phyloP scores from a whole-genome alignment of 2,113 vertebrate species.

The Clarias macrocephalus region DNA sequence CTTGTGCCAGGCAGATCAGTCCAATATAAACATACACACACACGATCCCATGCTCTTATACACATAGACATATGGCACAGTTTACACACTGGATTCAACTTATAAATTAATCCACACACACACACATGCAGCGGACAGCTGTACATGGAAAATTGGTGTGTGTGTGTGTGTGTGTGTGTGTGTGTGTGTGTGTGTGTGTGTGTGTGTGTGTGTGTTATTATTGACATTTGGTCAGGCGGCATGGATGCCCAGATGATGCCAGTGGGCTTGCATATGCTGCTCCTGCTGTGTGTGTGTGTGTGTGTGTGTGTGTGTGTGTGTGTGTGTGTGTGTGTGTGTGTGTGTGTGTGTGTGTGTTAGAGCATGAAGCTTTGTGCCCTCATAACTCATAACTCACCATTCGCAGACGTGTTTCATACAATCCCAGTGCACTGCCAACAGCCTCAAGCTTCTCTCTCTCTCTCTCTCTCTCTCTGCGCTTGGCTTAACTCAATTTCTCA shows the following conservation, averaged over 20 bases:
- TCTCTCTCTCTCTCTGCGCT: constrained; percentile 9
- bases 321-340: background rate
- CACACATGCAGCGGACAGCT: background rate
- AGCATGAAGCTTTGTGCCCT: background rate
- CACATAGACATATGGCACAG: background rate
- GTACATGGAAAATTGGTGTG: background rate
- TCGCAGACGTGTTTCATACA: background rate
- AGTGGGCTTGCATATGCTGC: background rate
- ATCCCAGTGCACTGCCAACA: background rate
- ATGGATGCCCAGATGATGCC: background rate
- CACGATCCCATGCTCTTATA: background rate
- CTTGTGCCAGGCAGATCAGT: constrained; percentile 17
- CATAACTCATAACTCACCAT: constrained; percentile 5
- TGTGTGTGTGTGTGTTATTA: background rate
- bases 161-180: background rate
- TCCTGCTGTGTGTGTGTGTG: background rate
- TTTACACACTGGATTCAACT: background rate
- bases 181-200: background rate
- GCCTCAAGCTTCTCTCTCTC: background rate
- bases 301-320: no score
- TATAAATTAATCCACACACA: background rate
- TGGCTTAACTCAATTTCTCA: constrained; percentile 51
- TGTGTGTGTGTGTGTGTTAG: background rate
- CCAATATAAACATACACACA: background rate
- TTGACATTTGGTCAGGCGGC: background rate